Conservation (phyloP, 2,113 vertebrate species). For the Megaceryle torquata region DNA sequence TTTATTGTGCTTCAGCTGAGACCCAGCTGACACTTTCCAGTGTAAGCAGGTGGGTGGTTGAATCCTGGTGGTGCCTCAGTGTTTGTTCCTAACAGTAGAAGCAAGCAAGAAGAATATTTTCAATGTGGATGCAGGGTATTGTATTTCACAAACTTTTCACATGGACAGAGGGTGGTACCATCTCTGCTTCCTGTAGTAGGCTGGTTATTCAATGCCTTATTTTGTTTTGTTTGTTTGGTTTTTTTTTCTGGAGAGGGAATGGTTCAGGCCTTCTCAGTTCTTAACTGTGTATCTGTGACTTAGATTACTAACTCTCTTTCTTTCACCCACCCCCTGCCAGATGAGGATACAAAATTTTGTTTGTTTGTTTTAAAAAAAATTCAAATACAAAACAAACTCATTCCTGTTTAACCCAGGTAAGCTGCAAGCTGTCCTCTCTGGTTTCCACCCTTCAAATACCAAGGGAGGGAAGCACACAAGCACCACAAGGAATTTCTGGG, state of each 20-base stretch:
- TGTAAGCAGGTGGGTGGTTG: background rate
- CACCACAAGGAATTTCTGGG: background rate
- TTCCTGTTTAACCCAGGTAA: background rate
- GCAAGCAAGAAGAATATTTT: background rate
- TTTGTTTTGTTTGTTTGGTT: too few species aligned
- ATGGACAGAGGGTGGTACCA: background rate
- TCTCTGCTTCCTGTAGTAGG: background rate
- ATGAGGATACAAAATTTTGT: background rate
- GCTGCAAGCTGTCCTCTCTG: background rate
- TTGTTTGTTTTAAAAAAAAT: background rate
- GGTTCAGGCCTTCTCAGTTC: background rate
- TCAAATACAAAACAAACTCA: background rate
- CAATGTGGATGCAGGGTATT: background rate
- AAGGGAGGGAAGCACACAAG: background rate
- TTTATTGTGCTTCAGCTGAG: background rate
- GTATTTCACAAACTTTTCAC: background rate
- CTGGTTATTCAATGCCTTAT: background rate
- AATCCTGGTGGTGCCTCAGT: background rate
- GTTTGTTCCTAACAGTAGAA: background rate
- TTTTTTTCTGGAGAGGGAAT: background rate
- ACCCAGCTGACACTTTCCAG: background rate
- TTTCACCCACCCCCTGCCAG: background rate
- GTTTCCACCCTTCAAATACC: background rate
- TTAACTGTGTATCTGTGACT: background rate
- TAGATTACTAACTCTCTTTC: background rate